Percentiles rank a stretch among this genome's conserved stretches.
phyloP scores from a whole-genome alignment of 2,888 invertebrate genomes.

The Diabrotica balteata region DNA sequence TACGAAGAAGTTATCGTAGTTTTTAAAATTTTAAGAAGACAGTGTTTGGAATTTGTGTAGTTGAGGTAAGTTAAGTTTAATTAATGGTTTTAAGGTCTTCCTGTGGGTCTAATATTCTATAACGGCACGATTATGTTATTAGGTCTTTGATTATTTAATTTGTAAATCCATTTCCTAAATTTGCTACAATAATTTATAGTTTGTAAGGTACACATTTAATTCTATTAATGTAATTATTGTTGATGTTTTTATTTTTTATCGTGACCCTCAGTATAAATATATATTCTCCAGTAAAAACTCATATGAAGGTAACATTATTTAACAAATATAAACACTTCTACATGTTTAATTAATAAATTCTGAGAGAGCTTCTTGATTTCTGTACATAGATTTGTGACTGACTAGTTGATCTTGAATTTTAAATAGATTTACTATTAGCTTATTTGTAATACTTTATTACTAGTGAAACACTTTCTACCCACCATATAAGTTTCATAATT shows the following conservation, averaged over 20 bases:
- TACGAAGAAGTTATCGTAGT: conserved; percentile 17
- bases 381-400: conserved; percentile 10
- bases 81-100: conserved; percentile 21
- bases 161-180: conserved; percentile 2
- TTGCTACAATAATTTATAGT: background rate
- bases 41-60: background rate
- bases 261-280: background rate
- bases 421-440: background rate
- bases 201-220: background rate
- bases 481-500: background rate
- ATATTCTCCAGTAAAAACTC: background rate
- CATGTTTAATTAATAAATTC: conserved; percentile 17
- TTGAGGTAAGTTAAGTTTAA: conserved; percentile 20
- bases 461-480: conserved; percentile 31
- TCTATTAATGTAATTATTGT: background rate
- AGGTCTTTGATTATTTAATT: conserved; percentile 14
- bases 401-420: conserved; percentile 26
- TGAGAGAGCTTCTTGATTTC: conserved; percentile 12
- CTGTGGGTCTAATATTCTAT: conserved; percentile 24
- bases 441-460: conserved; percentile 9
- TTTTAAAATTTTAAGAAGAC: background rate
- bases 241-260: background rate
- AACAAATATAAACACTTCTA: conserved; percentile 5
- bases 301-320: conserved; percentile 14
- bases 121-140: conserved; percentile 8